Base-by-base conservation (phyloP, 23 tunicate genomes). In the Trididemnum nubilum region DNA sequence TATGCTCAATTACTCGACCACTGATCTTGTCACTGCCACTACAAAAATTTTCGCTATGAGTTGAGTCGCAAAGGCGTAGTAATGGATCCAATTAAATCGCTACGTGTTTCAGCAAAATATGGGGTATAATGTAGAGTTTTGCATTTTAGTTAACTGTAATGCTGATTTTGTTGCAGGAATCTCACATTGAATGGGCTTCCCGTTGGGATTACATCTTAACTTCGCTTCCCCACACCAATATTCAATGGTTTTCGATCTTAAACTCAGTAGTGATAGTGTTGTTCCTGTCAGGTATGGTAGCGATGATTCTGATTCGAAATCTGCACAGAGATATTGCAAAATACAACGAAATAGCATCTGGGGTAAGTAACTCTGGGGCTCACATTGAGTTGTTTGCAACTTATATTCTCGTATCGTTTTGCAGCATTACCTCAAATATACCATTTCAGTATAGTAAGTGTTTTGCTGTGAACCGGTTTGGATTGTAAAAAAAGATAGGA, bases 211-310 rank as follows among this genome's bases (percentile, higher is more conserved):
- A 96, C 71, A 90, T 96, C 77, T 83, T 96, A 0, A 94, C 76
- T 39, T 86, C 94, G n/a, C 34, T 84, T 35, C 91, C 99, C 2
- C 82, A 87, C 65, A 82, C 99, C 69, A 91, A 87, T 73, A 96
- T 96, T 52, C 99, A 96, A 75, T 96, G 99, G 99, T 96, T 96
- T 60, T 96, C 99, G 34, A 96, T 96, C 85, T 87, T 96, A 94
- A 96, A 96, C 73, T 96, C 99, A 25, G 84, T 96, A 0, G 99
- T 91, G 35, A 96, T 96, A 36, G 99, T 91, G 26, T 52, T 96
- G 33, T 96, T 96, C 87, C 81, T 96, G 18, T 96, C 99, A 4
- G 99, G 97, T 1, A 96, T 96, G 99, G 99, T 96, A 37, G 99
- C 99, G 24, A 96, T 96, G 99, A 87, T 96, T 35, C 87, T 85